These are phyloP conservation scores for Arizona elegans DNA, from an alignment of 2,113 vertebrate genomes.

Conservation along the genomic window DNA sequence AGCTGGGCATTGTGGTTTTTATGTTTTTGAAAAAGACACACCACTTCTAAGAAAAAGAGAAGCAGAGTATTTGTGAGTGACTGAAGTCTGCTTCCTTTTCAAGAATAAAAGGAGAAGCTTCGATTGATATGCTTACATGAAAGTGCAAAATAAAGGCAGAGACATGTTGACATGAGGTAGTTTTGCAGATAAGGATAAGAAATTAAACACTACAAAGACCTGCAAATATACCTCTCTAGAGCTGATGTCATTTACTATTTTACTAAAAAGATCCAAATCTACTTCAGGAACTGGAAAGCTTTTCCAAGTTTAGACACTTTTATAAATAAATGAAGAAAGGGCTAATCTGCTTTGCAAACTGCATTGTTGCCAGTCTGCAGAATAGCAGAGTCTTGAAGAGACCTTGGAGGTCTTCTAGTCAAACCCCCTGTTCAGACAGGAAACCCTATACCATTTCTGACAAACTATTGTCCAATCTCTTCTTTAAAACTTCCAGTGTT, in stretches of 20 bases:
- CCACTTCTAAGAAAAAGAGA: background rate
- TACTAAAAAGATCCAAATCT: background rate
- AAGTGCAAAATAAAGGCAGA: background rate
- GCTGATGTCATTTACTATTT: background rate
- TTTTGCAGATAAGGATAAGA: background rate
- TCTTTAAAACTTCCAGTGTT: too few relatives aligned
- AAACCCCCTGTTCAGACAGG: too few relatives aligned
- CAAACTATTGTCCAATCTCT: too few relatives aligned
- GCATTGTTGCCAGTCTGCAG: too few relatives aligned
- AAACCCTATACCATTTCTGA: too few relatives aligned
- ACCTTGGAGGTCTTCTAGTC: too few relatives aligned
- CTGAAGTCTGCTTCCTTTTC: background rate
- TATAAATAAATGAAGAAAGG: background rate
- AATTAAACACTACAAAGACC: background rate
- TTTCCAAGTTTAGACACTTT: background rate
- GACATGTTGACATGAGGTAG: background rate
- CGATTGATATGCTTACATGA: background rate
- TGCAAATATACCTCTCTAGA: background rate
- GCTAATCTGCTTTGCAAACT: background rate
- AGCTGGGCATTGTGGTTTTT: background rate
- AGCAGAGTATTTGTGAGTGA: background rate
- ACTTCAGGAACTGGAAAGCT: background rate
- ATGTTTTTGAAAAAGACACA: background rate
- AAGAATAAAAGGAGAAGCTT: background rate
- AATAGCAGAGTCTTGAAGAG: too few relatives aligned